A percentile compares a stretch with the other conserved stretches of the same genome.
These are phyloP conservation scores for Lepidurus apus DNA, from an alignment of 1,140 invertebrate species.

Conservation along the genomic window DNA sequence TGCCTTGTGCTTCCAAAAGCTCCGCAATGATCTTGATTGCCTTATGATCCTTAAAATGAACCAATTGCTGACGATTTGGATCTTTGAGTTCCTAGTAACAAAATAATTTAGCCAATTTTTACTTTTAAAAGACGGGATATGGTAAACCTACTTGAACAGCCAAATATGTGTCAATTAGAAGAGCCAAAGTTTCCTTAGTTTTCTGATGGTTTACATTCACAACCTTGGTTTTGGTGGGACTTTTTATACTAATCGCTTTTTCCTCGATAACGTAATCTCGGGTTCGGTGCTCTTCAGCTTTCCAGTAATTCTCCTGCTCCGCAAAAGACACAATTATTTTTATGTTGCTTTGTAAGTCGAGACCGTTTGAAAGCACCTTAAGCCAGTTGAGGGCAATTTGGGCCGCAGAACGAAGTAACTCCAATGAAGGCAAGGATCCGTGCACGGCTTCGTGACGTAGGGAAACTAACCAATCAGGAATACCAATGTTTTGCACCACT, in stretches of 20 bases:
- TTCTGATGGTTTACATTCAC: neutral
- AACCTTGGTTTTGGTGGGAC: neutral
- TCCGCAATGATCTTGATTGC: neutral
- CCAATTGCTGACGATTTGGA: neutral
- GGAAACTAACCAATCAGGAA: conserved; percentile 61
- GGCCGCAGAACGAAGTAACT: conserved; percentile 51
- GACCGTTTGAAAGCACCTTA: conserved; percentile 44
- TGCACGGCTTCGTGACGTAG: conserved; percentile 62
- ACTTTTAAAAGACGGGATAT: neutral
- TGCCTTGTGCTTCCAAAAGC: neutral
- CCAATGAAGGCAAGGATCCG: conserved; percentile 53
- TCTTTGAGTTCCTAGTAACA: neutral
- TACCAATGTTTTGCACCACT: conserved; percentile 52
- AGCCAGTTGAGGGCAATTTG: conserved; percentile 55
- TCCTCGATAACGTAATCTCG: neutral
- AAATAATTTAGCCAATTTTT: neutral
- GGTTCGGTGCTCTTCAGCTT: conserved; percentile 17
- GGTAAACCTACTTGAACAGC: neutral
- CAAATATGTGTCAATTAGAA: neutral
- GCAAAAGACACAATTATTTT: too few species aligned
- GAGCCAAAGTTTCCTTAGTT: neutral
- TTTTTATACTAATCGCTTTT: neutral
- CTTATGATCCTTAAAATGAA: neutral
- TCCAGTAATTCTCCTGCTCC: neutral
- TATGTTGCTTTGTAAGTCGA: too few species aligned